Conservation (phyloP, 2,113 vertebrate genomes). For the Leuciscus idus region DNA sequence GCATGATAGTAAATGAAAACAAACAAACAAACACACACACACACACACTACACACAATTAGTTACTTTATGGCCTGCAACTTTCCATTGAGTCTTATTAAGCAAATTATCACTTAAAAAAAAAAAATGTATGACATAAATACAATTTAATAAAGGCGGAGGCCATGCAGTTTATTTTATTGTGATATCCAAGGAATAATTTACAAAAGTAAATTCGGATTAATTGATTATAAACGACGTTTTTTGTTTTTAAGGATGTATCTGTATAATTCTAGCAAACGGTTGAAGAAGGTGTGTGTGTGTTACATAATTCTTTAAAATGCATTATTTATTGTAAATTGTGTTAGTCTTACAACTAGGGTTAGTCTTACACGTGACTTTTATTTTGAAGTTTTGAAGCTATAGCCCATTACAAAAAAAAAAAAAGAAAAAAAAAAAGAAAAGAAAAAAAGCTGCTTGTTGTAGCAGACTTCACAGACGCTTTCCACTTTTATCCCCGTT, state of each 20-base stretch:
- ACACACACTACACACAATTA: no score
- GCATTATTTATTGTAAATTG: background rate
- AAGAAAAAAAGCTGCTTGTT: no score
- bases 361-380: constrained; percentile 25
- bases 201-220: background rate
- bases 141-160: no score
- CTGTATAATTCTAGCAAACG: background rate
- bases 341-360: background rate
- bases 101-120: no score
- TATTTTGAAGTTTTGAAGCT: constrained; percentile 38
- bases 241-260: background rate
- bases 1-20: no score
- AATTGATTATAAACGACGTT: background rate
- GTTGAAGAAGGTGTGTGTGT: background rate
- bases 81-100: no score
- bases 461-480: constrained; percentile 27
- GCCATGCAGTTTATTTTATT: no score
- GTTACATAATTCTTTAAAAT: background rate
- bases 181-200: background rate
- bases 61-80: no score
- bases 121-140: no score
- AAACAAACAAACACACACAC: no score
- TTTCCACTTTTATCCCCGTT: constrained; percentile 16
- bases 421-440: no score
- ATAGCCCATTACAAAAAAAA: constrained; percentile 30